A percentile compares a stretch with the other conserved stretches of the same genome.
Evolutionary conservation across 1,140 invertebrate genomes (phyloP).

Genomic region (Megathymus violae): DNA sequence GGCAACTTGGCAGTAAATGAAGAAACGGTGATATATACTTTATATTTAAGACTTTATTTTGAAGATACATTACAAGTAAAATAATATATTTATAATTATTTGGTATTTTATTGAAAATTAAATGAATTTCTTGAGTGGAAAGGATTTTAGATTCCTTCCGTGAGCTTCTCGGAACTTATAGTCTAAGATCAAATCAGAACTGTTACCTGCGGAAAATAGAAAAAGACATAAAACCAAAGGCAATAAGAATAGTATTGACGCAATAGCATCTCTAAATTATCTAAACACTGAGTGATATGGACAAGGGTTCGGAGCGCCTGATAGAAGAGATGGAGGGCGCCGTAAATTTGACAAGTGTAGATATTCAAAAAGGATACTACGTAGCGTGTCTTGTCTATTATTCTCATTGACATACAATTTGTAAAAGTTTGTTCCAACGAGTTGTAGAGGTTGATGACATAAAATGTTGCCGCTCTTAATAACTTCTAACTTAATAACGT

Average conservation of each 20-base stretch:
- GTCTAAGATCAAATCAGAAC: slow-evolving; percentile 5
- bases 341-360: slow-evolving; percentile 64
- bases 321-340: slow-evolving; percentile 56
- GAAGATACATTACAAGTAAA: no score
- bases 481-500: no score
- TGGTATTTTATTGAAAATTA: slow-evolving; percentile 4
- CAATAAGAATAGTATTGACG: slow-evolving; percentile 22
- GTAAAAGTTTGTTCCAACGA: no score
- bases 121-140: not conserved
- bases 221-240: not conserved
- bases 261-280: slow-evolving; percentile 25
- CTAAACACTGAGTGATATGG: slow-evolving; percentile 51
- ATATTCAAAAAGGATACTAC: slow-evolving; percentile 59
- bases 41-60: no score
- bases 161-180: no score
- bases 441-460: no score
- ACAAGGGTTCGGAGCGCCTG: slow-evolving; percentile 53
- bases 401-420: not conserved
- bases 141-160: no score
- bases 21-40: no score
- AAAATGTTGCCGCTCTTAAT: no score
- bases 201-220: slow-evolving; percentile 1
- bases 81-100: no score
- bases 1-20: no score
- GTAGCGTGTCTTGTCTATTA: slow-evolving; percentile 19